A percentile compares a stretch with the other conserved stretches of the same genome.
These are phyloP conservation scores for Pocillopora verrucosa DNA, from an alignment of 64 coral and sea anemone genomes.

Conservation along the genomic window DNA sequence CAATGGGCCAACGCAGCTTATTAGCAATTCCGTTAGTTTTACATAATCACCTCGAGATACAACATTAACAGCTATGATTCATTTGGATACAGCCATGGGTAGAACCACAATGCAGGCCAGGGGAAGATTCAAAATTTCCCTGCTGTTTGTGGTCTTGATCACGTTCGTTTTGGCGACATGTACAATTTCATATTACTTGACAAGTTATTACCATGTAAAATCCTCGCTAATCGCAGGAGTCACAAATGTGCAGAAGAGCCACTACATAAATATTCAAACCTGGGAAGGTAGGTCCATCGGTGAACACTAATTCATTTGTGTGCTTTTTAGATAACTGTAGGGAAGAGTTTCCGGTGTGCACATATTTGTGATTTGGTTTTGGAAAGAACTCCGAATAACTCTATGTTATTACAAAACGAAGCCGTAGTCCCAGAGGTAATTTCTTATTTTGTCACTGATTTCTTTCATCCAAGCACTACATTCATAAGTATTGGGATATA, in stretches of 20 bases:
- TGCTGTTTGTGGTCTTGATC: not conserved
- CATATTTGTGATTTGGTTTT: not conserved
- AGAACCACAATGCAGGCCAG: not conserved
- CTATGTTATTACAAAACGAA: no score
- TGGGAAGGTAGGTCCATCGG: slow-evolving; percentile 14
- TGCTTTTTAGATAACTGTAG: not conserved
- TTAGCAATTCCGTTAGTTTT: not conserved
- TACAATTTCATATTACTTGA: not conserved
- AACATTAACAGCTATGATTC: not conserved
- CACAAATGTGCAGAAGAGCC: not conserved
- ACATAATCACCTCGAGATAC: not conserved
- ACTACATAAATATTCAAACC: not conserved
- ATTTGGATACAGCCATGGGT: not conserved
- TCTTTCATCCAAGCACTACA: no score
- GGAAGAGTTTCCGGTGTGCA: not conserved
- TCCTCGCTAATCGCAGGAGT: not conserved
- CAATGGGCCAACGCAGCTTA: no score
- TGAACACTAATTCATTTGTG: not conserved
- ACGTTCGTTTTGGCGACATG: not conserved
- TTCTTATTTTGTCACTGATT: no score
- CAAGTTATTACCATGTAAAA: not conserved
- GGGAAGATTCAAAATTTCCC: not conserved
- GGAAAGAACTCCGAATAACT: no score
- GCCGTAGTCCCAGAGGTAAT: no score
- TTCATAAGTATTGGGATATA: no score